Base-by-base conservation (phyloP, 2,113 vertebrate genomes). In the Xyrauchen texanus region DNA sequence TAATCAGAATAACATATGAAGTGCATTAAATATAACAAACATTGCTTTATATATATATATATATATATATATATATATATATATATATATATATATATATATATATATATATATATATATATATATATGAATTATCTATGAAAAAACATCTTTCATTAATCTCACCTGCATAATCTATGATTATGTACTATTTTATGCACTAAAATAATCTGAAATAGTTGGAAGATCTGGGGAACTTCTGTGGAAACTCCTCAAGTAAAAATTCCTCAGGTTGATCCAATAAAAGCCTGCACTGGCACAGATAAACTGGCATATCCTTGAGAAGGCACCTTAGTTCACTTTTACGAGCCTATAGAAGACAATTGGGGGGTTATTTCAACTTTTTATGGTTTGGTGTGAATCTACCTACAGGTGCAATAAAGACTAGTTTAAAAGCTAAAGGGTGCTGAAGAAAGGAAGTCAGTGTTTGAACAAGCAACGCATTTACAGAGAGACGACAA, bases 211-310 rank as follows among this genome's bases (percentile, higher is more conserved):
- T 51, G 2, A 6, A 52, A 34, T 34, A 13, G 12, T 62, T 61
- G 72, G 16, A 52, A 74, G 45, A 42, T 10, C 53, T 42, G 45
- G 62, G 55, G 67, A 80, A 80, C 1, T 72, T 65, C 44, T 44
- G 9, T 11, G 69, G 60, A 80, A 73, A 73, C 44, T 58, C 68
- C 60, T 65, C 7, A 0, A 34, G 42, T 21, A 34, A 65, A 12
- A 58, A 11, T 6, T 6, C 42, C 16, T 7, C 16, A 70, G 16
- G 68, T 55, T 6, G 21, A 53, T 4, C 7, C 4, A 21, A 74
- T 74, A 74, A 74, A 74, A 63, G 15, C 46, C 9, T 0, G 45
- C 4, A 4, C 6, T 62, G 4, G 66, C 58, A 52, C 21, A 34
- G 21, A 34, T 34, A 34, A 34, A 3, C 3, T 34, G 5, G 15